These are phyloP conservation scores for Drosophila baimaii DNA, from an alignment of 1,140 invertebrate species.

Conservation along the genomic window DNA sequence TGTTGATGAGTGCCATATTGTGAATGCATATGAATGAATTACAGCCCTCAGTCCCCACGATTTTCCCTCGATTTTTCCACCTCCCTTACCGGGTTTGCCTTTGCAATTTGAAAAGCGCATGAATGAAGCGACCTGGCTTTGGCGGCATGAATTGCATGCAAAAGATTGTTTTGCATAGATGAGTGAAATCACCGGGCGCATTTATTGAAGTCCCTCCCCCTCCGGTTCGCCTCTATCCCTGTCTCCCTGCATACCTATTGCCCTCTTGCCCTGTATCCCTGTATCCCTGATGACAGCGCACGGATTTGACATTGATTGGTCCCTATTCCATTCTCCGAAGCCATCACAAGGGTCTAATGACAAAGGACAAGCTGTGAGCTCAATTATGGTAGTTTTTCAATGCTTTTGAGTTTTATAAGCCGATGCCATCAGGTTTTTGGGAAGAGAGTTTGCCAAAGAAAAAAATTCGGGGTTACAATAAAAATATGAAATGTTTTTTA, in stretches of 20 bases:
- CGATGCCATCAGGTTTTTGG: slow-evolving; percentile 8
- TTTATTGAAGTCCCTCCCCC: slow-evolving; percentile 26
- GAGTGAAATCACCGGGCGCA: slow-evolving; percentile 45
- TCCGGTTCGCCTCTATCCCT: neutral
- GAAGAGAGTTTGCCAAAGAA: neutral
- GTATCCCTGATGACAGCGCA: slow-evolving; percentile 12
- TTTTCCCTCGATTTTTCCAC: neutral
- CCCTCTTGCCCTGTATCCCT: neutral
- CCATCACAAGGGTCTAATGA: slow-evolving; percentile 25
- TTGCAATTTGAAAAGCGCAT: slow-evolving; percentile 44
- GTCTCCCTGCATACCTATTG: neutral
- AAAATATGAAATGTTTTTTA: no score
- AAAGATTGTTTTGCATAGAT: slow-evolving; percentile 56
- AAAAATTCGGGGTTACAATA: neutral
- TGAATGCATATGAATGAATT: slow-evolving; percentile 57
- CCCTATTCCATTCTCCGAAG: neutral
- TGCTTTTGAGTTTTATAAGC: slow-evolving; percentile 7
- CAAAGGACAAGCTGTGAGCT: slow-evolving; percentile 26
- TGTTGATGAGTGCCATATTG: slow-evolving; percentile 46
- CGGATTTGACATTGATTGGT: slow-evolving; percentile 42
- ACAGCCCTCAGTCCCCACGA: slow-evolving; percentile 9
- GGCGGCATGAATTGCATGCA: slow-evolving; percentile 41
- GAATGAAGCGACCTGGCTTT: slow-evolving; percentile 38
- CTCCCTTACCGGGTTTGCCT: slow-evolving; percentile 14
- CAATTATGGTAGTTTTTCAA: slow-evolving; percentile 29